Evolutionary conservation across 2,888 invertebrate species (phyloP), one percentile per base, ranked within the genome.

Genomic region (Carterocephalus palaemon): DNA sequence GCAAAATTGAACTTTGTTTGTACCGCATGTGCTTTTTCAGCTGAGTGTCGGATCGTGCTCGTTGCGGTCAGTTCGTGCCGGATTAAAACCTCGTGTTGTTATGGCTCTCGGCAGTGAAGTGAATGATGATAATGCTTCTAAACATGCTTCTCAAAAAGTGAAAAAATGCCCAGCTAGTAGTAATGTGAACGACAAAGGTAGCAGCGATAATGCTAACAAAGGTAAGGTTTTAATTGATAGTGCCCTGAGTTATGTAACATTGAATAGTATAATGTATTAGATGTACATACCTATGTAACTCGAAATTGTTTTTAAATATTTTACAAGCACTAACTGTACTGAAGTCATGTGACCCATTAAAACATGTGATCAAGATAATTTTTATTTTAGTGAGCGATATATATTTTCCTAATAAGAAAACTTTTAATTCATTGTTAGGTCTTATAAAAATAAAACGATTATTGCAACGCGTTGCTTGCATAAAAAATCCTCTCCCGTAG

Each of bases 21-120:
- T 70, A 77, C 78, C 83, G 79, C 87, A 86, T 87, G 87, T 86
- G 76, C 77, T 78, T 70, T 77, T 84, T 75, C 83, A 87, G 86
- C 86, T 84, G 86, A 81, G 83, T 72, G 75, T 71, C 67, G 70
- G 70, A 68, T 76, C 75, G 85, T 84, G 79, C 70, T 82, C 73
- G 79, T 77, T 78, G 82, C 84, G 83, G 83, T 75, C 72, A 77
- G 76, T 80, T 75, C 72, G 69, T 79, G 71, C 72, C 70, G 76
- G 79, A 81, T 79, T 82, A 78, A 78, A 81, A 79, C 75, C 75
- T 83, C 81, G 84, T 87, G 81, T 87, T 88, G 88, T 88, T 85
- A 88, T 88, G 87, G 87, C 87, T 82, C 86, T 87, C 70, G 87
- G 85, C 75, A 81, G 87, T 88, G 87, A 87, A 84, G 87, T 88